Conservation (phyloP, 2,113 vertebrate genomes). For the Halcyon malimbica region DNA sequence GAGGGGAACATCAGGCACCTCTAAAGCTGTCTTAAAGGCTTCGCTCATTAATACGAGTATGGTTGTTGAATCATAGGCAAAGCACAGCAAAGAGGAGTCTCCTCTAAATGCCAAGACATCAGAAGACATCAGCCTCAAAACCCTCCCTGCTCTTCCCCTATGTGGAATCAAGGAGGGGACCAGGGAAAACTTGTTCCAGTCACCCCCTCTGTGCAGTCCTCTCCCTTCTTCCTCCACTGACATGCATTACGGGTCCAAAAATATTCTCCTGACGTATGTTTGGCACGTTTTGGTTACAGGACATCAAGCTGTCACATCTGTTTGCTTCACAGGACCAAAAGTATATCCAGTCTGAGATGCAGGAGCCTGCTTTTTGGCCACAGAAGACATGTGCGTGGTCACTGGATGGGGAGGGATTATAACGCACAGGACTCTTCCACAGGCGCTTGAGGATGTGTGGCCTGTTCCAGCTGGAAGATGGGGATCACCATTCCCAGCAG, state of each 20-base stretch:
- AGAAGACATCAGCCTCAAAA: background rate
- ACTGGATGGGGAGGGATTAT: background rate
- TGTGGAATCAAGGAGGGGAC: background rate
- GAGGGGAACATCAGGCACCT: background rate
- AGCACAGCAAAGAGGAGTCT: background rate
- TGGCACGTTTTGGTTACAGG: background rate
- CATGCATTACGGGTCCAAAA: fast-evolving
- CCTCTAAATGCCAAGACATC: background rate
- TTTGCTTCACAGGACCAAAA: background rate
- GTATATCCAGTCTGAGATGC: background rate
- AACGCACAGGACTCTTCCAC: background rate
- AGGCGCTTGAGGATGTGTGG: background rate
- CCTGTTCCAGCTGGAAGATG: background rate
- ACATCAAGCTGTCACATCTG: background rate
- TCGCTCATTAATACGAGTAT: fast-evolving
- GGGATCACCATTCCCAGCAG: background rate
- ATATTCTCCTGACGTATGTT: background rate
- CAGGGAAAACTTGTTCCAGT: background rate
- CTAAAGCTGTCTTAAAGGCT: background rate
- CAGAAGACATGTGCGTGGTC: background rate
- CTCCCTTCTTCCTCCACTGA: background rate
- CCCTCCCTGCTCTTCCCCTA: background rate
- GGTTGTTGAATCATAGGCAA: background rate
- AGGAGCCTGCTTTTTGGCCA: background rate
- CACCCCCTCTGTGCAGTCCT: background rate